Conservation (phyloP, 2,113 vertebrate species). For the Callocephalon fimbriatum region DNA sequence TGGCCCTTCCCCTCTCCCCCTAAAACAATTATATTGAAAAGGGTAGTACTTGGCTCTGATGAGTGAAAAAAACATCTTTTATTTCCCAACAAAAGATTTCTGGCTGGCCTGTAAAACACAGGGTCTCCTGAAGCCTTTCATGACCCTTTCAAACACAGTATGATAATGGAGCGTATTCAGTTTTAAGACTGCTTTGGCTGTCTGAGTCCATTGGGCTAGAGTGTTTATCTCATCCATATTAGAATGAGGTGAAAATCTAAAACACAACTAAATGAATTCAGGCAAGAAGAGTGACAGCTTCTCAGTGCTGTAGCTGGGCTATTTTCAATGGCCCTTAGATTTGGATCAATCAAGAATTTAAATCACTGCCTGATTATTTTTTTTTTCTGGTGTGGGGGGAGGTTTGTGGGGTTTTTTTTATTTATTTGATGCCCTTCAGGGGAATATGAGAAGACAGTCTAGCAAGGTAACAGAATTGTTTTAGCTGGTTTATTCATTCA, state of each 20-base stretch:
- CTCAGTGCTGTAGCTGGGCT: background rate
- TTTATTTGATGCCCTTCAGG: background rate
- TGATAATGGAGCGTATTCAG: conserved; percentile 44
- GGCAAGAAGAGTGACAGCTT: conserved; percentile 16
- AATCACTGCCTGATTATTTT: background rate
- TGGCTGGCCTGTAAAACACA: conserved; percentile 12
- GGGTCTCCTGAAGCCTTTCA: conserved; percentile 29
- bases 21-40: conserved; percentile 22
- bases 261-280: background rate
- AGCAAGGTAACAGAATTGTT: background rate
- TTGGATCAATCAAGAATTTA: conserved; percentile 6
- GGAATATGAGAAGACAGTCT: background rate
- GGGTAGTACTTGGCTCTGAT: conserved; percentile 44
- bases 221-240: conserved; percentile 8
- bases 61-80: conserved; percentile 56
- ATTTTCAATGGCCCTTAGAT: conserved; percentile 18
- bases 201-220: background rate
- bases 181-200: conserved; percentile 37
- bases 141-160: conserved; percentile 4
- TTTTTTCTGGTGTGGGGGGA: background rate
- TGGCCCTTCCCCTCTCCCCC: background rate
- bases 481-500: conserved; percentile 1
- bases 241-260: conserved; percentile 41
- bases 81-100: conserved; percentile 50
- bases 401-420: background rate